Conservation (phyloP, 2,113 vertebrate genomes). For the Hippocampus abdominalis region DNA sequence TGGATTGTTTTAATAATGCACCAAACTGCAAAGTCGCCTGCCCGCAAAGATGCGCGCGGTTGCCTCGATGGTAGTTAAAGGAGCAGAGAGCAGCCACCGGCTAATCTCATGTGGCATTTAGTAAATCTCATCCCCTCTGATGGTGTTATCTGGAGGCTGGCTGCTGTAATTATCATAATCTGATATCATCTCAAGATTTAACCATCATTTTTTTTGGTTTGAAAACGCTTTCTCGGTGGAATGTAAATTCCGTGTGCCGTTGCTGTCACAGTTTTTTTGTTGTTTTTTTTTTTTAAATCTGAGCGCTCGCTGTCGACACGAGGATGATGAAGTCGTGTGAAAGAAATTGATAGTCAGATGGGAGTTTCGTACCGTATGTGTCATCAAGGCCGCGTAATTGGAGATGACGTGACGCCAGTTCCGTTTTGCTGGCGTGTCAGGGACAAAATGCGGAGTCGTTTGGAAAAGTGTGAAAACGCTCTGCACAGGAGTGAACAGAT, state of each 20-base stretch:
- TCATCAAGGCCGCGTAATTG: background rate
- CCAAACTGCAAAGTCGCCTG: background rate
- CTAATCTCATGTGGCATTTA: constrained; percentile 5
- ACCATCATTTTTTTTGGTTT: background rate
- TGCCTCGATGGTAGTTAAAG: background rate
- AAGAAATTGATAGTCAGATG: background rate
- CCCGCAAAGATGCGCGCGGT: background rate
- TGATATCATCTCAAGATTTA: background rate
- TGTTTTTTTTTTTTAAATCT: too few species aligned
- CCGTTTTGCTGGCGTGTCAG: background rate
- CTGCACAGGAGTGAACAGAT: too few species aligned
- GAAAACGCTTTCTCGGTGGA: background rate
- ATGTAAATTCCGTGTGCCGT: background rate
- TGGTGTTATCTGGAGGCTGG: constrained; percentile 3
- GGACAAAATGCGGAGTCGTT: background rate
- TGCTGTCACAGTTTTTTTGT: background rate
- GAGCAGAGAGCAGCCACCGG: background rate
- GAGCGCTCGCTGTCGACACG: too few species aligned
- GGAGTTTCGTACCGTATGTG: background rate
- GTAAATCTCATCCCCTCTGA: background rate
- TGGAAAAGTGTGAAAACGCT: too few species aligned
- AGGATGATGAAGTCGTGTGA: background rate
- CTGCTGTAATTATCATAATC: constrained; percentile 8
- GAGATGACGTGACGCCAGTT: background rate
- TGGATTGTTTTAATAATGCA: background rate